phyloP scores from a whole-genome alignment of 1,140 invertebrate genomes.

The Danaus plexippus region DNA sequence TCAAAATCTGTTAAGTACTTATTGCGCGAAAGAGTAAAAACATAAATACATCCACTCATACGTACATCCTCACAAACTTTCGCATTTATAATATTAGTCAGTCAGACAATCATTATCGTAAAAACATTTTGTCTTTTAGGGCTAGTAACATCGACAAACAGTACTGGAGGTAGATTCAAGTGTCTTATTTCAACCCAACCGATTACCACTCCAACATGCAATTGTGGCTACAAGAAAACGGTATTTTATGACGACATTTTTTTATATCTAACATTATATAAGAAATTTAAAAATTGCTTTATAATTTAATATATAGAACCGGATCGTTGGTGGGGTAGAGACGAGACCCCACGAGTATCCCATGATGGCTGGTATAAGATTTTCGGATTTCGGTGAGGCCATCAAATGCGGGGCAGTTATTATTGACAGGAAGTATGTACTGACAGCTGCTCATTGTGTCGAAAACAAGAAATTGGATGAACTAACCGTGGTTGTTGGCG shows the following conservation, averaged over 20 bases:
- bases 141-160: slow-evolving; percentile 42
- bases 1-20: no score
- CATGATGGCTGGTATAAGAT: slow-evolving; percentile 75
- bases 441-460: slow-evolving; percentile 82
- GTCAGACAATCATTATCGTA: no score
- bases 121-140: slow-evolving; percentile 31
- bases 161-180: slow-evolving; percentile 64
- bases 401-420: slow-evolving; percentile 79
- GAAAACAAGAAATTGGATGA: slow-evolving; percentile 9
- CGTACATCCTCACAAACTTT: no score
- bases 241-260: slow-evolving; percentile 39
- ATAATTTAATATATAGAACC: slow-evolving; percentile 47
- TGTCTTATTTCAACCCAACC: slow-evolving; percentile 61
- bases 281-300: no score
- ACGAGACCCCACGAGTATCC: slow-evolving; percentile 77
- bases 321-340: slow-evolving; percentile 75
- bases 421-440: slow-evolving; percentile 73
- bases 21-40: no score
- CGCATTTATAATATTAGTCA: no score
- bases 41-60: no score
- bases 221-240: slow-evolving; percentile 73
- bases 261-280: no score
- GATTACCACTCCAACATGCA: slow-evolving; percentile 39
- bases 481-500: slow-evolving; percentile 72
- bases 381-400: slow-evolving; percentile 27